These are phyloP conservation scores for Ranitomeya variabilis DNA, from an alignment of 2,113 vertebrate genomes.

Conservation along the genomic window DNA sequence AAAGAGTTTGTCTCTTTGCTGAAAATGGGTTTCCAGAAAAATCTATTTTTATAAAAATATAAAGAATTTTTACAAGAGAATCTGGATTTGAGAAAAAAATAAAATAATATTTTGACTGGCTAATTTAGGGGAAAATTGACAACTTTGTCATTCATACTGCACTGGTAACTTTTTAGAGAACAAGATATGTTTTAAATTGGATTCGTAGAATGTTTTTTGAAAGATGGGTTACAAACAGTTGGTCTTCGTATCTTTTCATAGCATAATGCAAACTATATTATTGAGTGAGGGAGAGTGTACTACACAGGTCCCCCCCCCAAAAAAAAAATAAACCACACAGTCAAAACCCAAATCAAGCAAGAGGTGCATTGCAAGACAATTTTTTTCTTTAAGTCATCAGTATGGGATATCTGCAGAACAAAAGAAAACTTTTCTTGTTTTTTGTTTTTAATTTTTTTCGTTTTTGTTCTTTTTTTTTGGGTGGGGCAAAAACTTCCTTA, in stretches of 20 bases:
- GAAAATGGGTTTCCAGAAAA: slow-evolving; percentile 99
- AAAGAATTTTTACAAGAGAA: slow-evolving; percentile 99
- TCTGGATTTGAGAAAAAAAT: slow-evolving; percentile 99
- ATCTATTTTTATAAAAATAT: slow-evolving; percentile 99
- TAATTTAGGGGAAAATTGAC: slow-evolving; percentile 98
- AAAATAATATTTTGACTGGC: slow-evolving; percentile 99
- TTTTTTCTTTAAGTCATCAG: slow-evolving; percentile 95
- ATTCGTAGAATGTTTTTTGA: slow-evolving; percentile 98
- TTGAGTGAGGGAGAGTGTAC: slow-evolving; percentile 92
- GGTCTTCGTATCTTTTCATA: slow-evolving; percentile 99
- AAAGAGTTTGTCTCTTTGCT: slow-evolving; percentile 99
- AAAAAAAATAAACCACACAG: slow-evolving; percentile 72
- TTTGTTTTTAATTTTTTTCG: not conserved
- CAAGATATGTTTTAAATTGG: slow-evolving; percentile 97
- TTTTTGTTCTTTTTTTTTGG: slow-evolving; percentile 79
- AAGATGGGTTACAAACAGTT: slow-evolving; percentile 97
- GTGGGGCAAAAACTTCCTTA: slow-evolving; percentile 92
- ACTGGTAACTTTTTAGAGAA: slow-evolving; percentile 99
- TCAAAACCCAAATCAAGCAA: slow-evolving; percentile 99
- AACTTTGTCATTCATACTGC: slow-evolving; percentile 99
- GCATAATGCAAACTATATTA: slow-evolving; percentile 88
- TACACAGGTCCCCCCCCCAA: slow-evolving; percentile 84
- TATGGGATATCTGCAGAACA: slow-evolving; percentile 94
- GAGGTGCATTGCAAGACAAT: slow-evolving; percentile 96
- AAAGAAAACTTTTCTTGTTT: slow-evolving; percentile 76